Base-by-base conservation (phyloP, 2,888 invertebrate species). In the Dolomedes plantarius region DNA sequence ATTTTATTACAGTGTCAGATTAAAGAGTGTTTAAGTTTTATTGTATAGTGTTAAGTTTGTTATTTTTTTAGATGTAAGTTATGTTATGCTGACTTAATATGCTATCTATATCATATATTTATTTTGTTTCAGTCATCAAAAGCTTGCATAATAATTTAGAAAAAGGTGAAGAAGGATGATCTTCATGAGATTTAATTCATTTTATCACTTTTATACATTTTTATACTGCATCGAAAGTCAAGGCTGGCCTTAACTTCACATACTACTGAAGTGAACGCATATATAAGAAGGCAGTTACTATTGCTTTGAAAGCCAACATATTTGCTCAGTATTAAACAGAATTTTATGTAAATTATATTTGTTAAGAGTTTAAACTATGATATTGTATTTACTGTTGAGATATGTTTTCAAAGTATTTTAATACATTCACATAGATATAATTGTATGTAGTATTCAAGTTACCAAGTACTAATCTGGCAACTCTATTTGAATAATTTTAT, bases 91-190 rank as follows among this genome's bases (percentile, higher is more conserved):
- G n/a, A n/a, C n/a, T n/a, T n/a, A n/a, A n/a, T n/a, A 46, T 16
- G 5, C 7, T 13, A 46, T 16, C 46, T 7, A 16, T 16, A 46
- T 11, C 7, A 16, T 6, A 13, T 46, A 2, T 46, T 46, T 13
- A 7, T 36, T 65, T 46, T 32, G n/a, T 73, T 79, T 23, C 73
- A 80, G 80, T 80, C 80, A 13, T 80, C 80, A 29, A 80, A 80
- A 50, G 67, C 80, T n/a, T 80, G 80, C 73, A 68, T 68, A 32
- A 80, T 80, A 23, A 32, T 67, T 32, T 67, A 32, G 19, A 67
- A 16, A 6, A 5, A 3, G 23, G n/a, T n/a, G 7, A 1, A 67
- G 9, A 2, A 16, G 16, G 16, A 9, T 2, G 16, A 46, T 46
- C n/a, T 16, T 46, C n/a, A 46, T 9, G 46, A 46, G 46, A 46